Conservation (phyloP, 37 sponge, comb jelly and placozoan species). For the Beroe ovata region DNA sequence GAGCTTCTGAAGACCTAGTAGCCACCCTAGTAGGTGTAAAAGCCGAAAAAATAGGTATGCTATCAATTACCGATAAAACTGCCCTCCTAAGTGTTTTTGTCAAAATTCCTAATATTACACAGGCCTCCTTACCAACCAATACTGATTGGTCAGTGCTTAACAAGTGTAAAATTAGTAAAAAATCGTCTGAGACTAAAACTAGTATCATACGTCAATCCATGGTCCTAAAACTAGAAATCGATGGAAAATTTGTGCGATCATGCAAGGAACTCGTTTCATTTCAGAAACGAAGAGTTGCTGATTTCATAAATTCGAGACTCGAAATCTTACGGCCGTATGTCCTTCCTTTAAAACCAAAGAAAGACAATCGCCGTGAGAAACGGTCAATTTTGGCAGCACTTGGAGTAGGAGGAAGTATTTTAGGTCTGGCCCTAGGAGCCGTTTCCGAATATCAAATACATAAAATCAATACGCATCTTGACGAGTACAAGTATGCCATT, state of each 20-base stretch:
- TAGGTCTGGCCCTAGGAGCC: background rate
- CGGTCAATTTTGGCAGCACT: background rate
- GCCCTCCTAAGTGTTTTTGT: conserved; percentile 17
- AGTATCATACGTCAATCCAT: background rate
- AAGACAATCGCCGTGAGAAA: background rate
- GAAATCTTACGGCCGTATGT: background rate
- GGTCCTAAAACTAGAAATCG: background rate
- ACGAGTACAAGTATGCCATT: background rate
- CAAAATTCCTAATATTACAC: conserved; percentile 1
- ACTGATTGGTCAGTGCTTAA: background rate
- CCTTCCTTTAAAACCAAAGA: background rate
- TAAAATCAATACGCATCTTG: conserved; percentile 6
- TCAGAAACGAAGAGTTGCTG: background rate
- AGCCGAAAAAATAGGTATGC: conserved; percentile 49
- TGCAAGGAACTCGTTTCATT: background rate
- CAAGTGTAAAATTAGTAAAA: background rate
- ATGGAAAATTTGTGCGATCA: background rate
- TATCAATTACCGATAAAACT: background rate
- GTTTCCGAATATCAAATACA: conserved; percentile 8
- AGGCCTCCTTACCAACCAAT: background rate
- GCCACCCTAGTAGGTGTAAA: background rate
- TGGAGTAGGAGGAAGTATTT: background rate
- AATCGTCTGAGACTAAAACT: background rate
- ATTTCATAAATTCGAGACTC: background rate
- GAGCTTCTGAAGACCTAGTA: conserved; percentile 13